Evolutionary conservation across 2,888 invertebrate genomes (phyloP).

Genomic region (Cordilura impudica): DNA sequence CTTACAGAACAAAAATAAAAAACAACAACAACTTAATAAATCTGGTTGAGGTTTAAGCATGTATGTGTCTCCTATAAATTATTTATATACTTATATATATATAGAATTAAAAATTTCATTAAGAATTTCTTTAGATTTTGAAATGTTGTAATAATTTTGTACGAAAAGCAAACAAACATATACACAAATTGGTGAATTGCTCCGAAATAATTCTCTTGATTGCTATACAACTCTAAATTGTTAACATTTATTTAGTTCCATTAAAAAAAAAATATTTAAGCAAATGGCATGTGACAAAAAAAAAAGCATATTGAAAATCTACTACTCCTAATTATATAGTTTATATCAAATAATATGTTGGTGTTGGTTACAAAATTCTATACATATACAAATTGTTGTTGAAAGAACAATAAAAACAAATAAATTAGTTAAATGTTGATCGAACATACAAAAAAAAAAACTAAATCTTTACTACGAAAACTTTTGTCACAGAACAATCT

Average conservation of each 20-base stretch:
- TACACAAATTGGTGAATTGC: slow-evolving; percentile 36
- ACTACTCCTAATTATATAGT: slow-evolving; percentile 15
- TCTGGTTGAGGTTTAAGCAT: slow-evolving; percentile 55
- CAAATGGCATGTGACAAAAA: slow-evolving; percentile 57
- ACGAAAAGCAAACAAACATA: slow-evolving; percentile 13
- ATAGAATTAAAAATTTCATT: slow-evolving; percentile 10
- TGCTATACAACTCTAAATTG: not conserved
- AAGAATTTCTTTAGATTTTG: slow-evolving; percentile 42
- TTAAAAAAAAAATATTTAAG: not conserved
- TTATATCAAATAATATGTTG: slow-evolving; percentile 40
- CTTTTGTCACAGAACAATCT: slow-evolving; percentile 65
- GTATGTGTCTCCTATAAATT: slow-evolving; percentile 53
- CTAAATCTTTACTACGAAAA: slow-evolving; percentile 54
- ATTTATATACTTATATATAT: slow-evolving; percentile 8
- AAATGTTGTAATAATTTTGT: slow-evolving; percentile 47
- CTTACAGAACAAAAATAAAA: slow-evolving; percentile 4
- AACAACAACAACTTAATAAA: slow-evolving; percentile 18
- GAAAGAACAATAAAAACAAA: slow-evolving; percentile 31
- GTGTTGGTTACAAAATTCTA: slow-evolving; percentile 58
- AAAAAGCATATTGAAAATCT: slow-evolving; percentile 14
- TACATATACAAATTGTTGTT: slow-evolving; percentile 54
- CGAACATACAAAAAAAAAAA: slow-evolving; percentile 19
- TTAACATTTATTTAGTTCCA: slow-evolving; percentile 1
- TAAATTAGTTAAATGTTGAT: no score
- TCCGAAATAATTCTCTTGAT: not conserved